These are phyloP conservation scores for Gobio gobio DNA, from an alignment of 2,113 vertebrate genomes.

Conservation along the genomic window DNA sequence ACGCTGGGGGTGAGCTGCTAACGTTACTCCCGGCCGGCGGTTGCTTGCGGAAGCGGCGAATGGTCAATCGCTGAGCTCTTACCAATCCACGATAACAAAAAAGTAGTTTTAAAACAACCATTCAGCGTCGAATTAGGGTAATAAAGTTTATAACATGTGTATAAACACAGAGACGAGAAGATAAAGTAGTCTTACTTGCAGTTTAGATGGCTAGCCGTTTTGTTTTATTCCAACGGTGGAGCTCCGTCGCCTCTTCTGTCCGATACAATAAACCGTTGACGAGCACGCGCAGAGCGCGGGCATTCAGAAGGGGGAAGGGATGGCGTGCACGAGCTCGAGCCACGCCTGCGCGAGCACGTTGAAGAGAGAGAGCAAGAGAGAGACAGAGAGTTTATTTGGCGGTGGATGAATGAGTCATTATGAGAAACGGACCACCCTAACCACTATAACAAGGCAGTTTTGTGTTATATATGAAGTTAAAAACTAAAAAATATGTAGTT, in stretches of 20 bases:
- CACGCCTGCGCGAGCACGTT: slow-evolving; percentile 80
- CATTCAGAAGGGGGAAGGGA: slow-evolving; percentile 68
- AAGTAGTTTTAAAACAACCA: slow-evolving; percentile 40
- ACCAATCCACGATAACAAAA: background rate
- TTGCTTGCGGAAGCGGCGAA: slow-evolving; percentile 14
- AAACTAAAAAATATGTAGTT: background rate
- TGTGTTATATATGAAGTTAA: background rate
- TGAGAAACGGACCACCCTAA: background rate
- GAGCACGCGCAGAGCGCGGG: slow-evolving; percentile 69
- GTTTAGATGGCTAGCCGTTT: slow-evolving; percentile 59
- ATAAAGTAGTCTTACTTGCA: slow-evolving; percentile 71
- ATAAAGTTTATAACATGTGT: background rate
- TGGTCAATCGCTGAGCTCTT: slow-evolving; percentile 17
- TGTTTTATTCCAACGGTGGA: slow-evolving; percentile 44
- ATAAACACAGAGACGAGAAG: background rate
- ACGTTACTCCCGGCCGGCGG: slow-evolving; percentile 14
- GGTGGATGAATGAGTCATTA: slow-evolving; percentile 35
- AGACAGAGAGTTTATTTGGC: slow-evolving; percentile 35
- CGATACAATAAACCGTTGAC: slow-evolving; percentile 73
- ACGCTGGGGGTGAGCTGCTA: background rate
- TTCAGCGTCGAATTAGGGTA: background rate
- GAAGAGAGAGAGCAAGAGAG: no score
- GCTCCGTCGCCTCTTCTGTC: slow-evolving; percentile 55
- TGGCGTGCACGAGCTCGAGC: slow-evolving; percentile 68
- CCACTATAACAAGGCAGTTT: slow-evolving; percentile 21